A percentile compares a stretch with the other conserved stretches of the same genome.
These are phyloP conservation scores for Coecobrya sp. DNA, from an alignment of 2,888 invertebrate species.

Conservation along the genomic window DNA sequence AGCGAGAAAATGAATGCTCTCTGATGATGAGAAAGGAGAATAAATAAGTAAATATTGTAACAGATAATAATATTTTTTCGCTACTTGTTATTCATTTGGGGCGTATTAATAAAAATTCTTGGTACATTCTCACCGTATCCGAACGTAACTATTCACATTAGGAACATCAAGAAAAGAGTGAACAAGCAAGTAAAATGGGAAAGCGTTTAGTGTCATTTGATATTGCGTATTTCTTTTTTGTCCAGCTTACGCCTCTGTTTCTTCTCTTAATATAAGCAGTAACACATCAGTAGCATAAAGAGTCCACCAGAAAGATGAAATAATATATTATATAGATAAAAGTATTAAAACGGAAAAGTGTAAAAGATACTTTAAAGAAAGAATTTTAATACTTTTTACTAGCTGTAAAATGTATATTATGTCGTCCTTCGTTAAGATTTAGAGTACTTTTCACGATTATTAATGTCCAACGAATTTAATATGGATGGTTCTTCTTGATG, in stretches of 20 bases:
- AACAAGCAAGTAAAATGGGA: neutral
- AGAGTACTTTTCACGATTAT: conserved; percentile 39
- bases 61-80: conserved; percentile 28
- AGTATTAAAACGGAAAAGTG: conserved; percentile 41
- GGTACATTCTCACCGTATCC: neutral
- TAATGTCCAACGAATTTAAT: conserved; percentile 56
- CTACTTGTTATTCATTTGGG: conserved; percentile 67
- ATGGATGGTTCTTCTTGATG: neutral
- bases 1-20: neutral
- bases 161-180: neutral
- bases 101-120: conserved; percentile 68
- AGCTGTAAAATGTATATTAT: conserved; percentile 54
- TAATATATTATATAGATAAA: neutral
- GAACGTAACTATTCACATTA: neutral
- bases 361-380: conserved; percentile 63
- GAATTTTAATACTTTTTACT: conserved; percentile 74
- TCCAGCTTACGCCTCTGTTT: neutral
- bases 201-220: conserved; percentile 50
- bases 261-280: too few species aligned
- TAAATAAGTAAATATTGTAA: conserved; percentile 42
- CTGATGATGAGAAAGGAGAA: conserved; percentile 21
- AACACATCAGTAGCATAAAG: too few species aligned
- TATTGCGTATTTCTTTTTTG: conserved; percentile 33
- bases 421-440: conserved; percentile 54
- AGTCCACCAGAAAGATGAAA: neutral